These are phyloP conservation scores for Lycophotia porphyrea DNA, from an alignment of 2,888 invertebrate species.

Conservation along the genomic window DNA sequence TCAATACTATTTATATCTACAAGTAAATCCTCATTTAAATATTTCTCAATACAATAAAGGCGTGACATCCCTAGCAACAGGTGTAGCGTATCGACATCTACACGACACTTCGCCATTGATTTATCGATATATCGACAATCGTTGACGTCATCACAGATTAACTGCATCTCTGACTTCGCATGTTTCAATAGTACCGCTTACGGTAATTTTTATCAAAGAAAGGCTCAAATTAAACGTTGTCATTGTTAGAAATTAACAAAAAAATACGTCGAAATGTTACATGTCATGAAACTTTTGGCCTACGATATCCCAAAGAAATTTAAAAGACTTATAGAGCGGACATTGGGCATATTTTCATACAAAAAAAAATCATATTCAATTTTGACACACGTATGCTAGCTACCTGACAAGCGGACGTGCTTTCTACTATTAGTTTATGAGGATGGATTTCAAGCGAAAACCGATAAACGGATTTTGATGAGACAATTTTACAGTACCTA, in stretches of 20 bases:
- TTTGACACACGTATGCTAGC: too few relatives aligned
- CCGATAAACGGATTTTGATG: not conserved
- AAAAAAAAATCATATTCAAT: too few relatives aligned
- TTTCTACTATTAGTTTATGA: not conserved
- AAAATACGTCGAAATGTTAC: constrained; percentile 28
- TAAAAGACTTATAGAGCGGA: too few relatives aligned
- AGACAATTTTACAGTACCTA: not conserved
- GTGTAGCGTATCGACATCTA: constrained; percentile 66
- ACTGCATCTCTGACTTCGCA: constrained; percentile 63
- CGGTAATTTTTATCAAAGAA: constrained; percentile 61
- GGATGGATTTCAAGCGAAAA: not conserved
- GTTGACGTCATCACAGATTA: constrained; percentile 62
- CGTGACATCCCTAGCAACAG: constrained; percentile 64
- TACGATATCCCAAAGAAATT: too few relatives aligned
- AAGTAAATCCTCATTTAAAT: constrained; percentile 42
- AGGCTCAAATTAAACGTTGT: constrained; percentile 59
- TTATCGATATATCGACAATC: constrained; percentile 67
- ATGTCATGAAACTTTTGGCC: constrained; percentile 35
- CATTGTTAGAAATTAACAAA: constrained; percentile 49
- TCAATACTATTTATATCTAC: constrained; percentile 43
- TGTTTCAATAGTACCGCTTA: constrained; percentile 59
- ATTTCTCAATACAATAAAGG: constrained; percentile 39
- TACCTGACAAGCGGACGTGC: too few relatives aligned
- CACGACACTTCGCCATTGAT: constrained; percentile 59
- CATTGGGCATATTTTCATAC: too few relatives aligned